phyloP scores from a whole-genome alignment of 2,888 invertebrate genomes.

The Hyposoter dolosus region DNA sequence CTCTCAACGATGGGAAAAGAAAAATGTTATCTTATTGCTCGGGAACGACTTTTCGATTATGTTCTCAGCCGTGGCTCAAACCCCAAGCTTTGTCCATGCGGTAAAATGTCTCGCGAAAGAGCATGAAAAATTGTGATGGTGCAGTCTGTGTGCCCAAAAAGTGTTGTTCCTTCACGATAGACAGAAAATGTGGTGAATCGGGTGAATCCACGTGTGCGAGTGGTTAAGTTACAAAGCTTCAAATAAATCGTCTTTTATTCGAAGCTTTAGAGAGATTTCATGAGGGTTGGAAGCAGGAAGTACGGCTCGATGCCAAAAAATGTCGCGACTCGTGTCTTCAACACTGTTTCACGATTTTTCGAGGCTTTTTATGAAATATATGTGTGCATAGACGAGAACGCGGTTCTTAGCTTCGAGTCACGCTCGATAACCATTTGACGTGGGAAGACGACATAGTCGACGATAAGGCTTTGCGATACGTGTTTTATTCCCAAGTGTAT shows the following conservation, averaged over 20 bases:
- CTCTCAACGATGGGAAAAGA: neutral
- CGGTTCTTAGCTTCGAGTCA: constrained; percentile 31
- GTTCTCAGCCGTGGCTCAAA: neutral
- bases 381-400: neutral
- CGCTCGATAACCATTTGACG: constrained; percentile 57
- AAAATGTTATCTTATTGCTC: neutral
- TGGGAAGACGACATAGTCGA: constrained; percentile 16
- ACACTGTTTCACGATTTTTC: constrained; percentile 58
- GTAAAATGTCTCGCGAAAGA: neutral
- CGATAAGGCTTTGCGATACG: constrained; percentile 28
- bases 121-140: neutral
- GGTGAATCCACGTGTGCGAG: constrained; percentile 28
- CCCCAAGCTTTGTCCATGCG: neutral
- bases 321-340: constrained; percentile 48
- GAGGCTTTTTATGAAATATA: constrained; percentile 6
- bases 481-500: constrained; percentile 26
- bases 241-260: constrained; percentile 64
- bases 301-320: constrained; percentile 58
- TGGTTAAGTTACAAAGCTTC: constrained; percentile 42
- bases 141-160: constrained; percentile 11
- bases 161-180: neutral
- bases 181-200: constrained; percentile 19
- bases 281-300: neutral
- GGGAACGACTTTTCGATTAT: constrained; percentile 39
- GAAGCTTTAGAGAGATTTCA: constrained; percentile 57